Conservation (phyloP, 1,140 invertebrate species). For the Atta colombica region DNA sequence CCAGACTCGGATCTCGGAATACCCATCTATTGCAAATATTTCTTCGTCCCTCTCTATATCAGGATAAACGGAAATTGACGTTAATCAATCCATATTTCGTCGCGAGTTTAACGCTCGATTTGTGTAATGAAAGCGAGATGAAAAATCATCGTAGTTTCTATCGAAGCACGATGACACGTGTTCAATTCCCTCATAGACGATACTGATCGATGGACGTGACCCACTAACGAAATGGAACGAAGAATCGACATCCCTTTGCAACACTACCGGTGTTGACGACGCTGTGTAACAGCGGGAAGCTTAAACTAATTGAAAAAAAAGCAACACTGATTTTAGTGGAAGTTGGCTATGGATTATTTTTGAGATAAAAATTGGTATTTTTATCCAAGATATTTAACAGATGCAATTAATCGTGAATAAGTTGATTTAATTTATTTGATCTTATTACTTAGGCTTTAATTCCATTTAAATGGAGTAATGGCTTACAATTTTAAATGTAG, state of each 20-base stretch:
- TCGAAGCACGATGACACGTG: slow-evolving; percentile 10
- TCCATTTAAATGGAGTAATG: background rate
- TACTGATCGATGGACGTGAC: slow-evolving; percentile 61
- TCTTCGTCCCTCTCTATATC: background rate
- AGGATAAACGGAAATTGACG: background rate
- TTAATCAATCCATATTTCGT: background rate
- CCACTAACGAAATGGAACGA: slow-evolving; percentile 59
- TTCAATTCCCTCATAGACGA: slow-evolving; percentile 27
- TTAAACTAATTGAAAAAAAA: slow-evolving; percentile 23
- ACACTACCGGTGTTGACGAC: background rate
- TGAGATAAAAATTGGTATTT: background rate
- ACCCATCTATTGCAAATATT: background rate
- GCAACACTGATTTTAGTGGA: background rate
- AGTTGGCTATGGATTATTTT: background rate
- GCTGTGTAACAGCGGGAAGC: background rate
- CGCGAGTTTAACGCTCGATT: background rate
- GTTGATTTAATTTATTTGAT: background rate
- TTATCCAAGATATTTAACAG: background rate
- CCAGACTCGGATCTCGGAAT: slow-evolving; percentile 1
- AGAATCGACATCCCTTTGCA: slow-evolving; percentile 50
- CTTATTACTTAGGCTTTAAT: background rate
- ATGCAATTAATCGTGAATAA: background rate
- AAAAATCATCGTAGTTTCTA: slow-evolving; percentile 26
- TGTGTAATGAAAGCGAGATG: background rate
- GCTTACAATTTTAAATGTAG: background rate